Evolutionary conservation across 2,888 invertebrate genomes (phyloP).

Genomic region (Drosophila lutescens): DNA sequence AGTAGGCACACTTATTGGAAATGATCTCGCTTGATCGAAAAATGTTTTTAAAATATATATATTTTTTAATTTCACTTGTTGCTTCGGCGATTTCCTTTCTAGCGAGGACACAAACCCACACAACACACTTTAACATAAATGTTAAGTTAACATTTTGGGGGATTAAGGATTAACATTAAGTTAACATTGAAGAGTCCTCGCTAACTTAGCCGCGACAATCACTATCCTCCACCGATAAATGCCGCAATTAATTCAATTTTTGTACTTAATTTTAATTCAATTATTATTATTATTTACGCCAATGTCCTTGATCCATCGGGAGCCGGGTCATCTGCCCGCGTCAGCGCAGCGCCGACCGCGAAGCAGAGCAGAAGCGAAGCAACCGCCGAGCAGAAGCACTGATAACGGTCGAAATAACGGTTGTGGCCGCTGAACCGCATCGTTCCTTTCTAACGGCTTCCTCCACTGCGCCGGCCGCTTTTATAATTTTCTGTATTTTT

Average conservation of each 20-base stretch:
- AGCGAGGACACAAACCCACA: slow-evolving; percentile 23
- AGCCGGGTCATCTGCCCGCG: slow-evolving; percentile 20
- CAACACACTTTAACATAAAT: too few relatives aligned
- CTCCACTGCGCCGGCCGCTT: slow-evolving; percentile 22
- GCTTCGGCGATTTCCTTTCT: neutral
- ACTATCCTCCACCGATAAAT: too few relatives aligned
- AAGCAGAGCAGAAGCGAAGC: slow-evolving; percentile 29
- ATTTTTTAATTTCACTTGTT: neutral
- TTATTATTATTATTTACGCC: too few relatives aligned
- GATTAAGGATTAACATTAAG: too few relatives aligned
- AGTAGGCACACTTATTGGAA: neutral
- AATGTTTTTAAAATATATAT: too few relatives aligned
- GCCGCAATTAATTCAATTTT: too few relatives aligned
- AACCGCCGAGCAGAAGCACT: slow-evolving; percentile 25
- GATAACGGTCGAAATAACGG: slow-evolving; percentile 39
- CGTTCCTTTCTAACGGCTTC: slow-evolving; percentile 36
- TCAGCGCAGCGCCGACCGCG: slow-evolving; percentile 26
- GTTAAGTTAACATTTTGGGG: too few relatives aligned
- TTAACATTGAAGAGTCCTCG: too few relatives aligned
- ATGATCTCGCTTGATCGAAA: too few relatives aligned
- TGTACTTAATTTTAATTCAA: too few relatives aligned
- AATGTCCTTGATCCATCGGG: too few relatives aligned
- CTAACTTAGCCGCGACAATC: too few relatives aligned
- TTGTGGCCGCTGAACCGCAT: slow-evolving; percentile 38
- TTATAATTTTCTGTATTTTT: slow-evolving; percentile 13